Conservation (phyloP, 2,797 vertebrate genomes). For the Orientallactaga sibirica region DNA sequence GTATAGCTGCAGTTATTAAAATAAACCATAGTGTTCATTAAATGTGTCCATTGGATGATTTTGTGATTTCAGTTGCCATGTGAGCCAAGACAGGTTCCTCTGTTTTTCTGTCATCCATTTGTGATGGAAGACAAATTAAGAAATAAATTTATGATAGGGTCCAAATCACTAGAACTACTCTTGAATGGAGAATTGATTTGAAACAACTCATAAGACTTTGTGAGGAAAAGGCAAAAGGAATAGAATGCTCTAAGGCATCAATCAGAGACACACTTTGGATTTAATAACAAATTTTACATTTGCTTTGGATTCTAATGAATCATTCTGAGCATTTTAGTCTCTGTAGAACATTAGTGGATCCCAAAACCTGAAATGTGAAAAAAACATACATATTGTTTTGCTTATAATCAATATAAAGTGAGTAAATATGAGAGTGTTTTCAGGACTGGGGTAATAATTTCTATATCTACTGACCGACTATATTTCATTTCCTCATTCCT, state of each 20-base stretch:
- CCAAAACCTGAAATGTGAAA: neutral
- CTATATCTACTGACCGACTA: neutral
- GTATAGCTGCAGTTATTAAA: neutral
- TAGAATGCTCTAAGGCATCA: neutral
- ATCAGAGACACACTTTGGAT: constrained; percentile 4
- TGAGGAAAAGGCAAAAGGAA: neutral
- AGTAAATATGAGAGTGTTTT: constrained; percentile 6
- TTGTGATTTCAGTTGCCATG: neutral
- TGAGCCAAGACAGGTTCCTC: neutral
- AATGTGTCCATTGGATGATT: too few species aligned
- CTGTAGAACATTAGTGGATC: neutral
- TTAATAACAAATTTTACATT: neutral
- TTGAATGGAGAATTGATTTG: constrained; percentile 9
- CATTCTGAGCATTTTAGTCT: constrained; percentile 33
- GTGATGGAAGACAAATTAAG: neutral
- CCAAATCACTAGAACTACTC: neutral
- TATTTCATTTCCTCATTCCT: neutral
- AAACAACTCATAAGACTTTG: neutral
- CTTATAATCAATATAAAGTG: neutral
- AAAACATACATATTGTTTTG: neutral
- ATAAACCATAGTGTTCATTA: neutral
- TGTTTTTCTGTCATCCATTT: neutral
- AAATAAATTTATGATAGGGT: neutral
- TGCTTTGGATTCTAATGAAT: constrained; percentile 44
- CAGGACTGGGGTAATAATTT: neutral